Conservation (phyloP, 2,888 invertebrate genomes). For the Ashinkailepas kermadecensis region DNA sequence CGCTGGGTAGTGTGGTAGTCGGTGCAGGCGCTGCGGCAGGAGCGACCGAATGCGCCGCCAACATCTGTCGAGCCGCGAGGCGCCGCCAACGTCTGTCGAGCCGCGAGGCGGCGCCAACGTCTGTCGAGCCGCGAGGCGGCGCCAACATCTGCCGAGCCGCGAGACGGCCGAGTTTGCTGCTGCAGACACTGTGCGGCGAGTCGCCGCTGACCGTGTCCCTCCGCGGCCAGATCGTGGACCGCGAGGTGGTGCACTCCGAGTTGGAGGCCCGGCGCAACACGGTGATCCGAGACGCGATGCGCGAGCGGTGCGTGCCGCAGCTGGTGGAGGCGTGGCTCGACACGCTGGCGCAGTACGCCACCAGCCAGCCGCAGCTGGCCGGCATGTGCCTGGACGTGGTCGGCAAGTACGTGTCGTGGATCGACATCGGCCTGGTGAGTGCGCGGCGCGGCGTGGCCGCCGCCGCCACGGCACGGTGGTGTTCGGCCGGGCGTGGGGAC, state of each 20-base stretch:
- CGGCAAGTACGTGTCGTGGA: slow-evolving; percentile 52
- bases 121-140: too few species aligned
- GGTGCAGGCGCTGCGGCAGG: too few species aligned
- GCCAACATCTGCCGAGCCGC: too few species aligned
- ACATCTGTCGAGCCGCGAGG: too few species aligned
- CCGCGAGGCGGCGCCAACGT: too few species aligned
- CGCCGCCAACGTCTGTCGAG: too few species aligned
- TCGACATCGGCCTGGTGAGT: slow-evolving; percentile 49
- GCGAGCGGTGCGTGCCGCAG: slow-evolving; percentile 47
- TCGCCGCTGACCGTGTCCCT: too few species aligned
- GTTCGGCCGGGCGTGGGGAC: background rate
- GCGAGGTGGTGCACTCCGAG: slow-evolving; percentile 44
- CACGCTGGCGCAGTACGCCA: slow-evolving; percentile 47
- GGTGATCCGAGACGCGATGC: slow-evolving; percentile 50
- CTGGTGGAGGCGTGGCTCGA: slow-evolving; percentile 50
- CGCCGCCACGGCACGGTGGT: background rate
- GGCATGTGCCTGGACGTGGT: slow-evolving; percentile 47
- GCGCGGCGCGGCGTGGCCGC: background rate
- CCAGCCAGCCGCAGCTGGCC: slow-evolving; percentile 41
- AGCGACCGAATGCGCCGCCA: too few species aligned
- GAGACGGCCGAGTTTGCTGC: too few species aligned
- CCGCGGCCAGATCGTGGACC: slow-evolving; percentile 41
- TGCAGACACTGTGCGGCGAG: too few species aligned
- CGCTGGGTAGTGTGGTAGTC: too few species aligned
- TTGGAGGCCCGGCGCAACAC: slow-evolving; percentile 47